Evolutionary conservation across 2,888 invertebrate species (phyloP).

Genomic region (Andricus curvator): DNA sequence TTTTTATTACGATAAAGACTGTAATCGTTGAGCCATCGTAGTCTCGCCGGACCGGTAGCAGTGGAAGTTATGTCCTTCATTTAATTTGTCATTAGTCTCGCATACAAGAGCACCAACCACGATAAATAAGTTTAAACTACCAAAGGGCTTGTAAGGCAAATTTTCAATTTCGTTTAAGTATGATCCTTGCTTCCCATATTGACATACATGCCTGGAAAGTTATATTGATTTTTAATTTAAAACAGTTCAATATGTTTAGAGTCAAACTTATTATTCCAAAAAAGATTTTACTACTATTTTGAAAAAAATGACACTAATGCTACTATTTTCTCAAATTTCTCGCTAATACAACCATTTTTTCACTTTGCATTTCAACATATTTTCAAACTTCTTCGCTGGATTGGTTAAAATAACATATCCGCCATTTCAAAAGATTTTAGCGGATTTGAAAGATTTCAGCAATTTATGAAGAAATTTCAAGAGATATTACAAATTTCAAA

Average conservation of each 20-base stretch:
- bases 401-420: too few relatives aligned
- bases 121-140: not conserved
- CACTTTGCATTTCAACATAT: too few relatives aligned
- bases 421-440: too few relatives aligned
- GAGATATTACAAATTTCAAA: too few relatives aligned
- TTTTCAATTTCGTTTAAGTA: not conserved
- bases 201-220: not conserved
- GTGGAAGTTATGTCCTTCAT: conserved; percentile 29
- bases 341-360: too few relatives aligned
- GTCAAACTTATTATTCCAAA: too few relatives aligned
- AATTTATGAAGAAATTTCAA: too few relatives aligned
- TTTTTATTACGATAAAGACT: conserved; percentile 35
- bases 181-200: not conserved
- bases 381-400: too few relatives aligned
- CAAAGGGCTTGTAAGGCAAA: not conserved
- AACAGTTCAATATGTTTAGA: not conserved
- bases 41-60: conserved; percentile 33
- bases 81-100: conserved; percentile 27
- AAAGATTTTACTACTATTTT: too few relatives aligned
- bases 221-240: not conserved
- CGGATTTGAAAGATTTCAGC: too few relatives aligned
- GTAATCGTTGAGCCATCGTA: not conserved
- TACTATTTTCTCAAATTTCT: too few relatives aligned
- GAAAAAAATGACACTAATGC: too few relatives aligned
- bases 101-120: conserved; percentile 8